Conservation (phyloP, 2,113 vertebrate genomes). For the Nymphicus hollandicus region DNA sequence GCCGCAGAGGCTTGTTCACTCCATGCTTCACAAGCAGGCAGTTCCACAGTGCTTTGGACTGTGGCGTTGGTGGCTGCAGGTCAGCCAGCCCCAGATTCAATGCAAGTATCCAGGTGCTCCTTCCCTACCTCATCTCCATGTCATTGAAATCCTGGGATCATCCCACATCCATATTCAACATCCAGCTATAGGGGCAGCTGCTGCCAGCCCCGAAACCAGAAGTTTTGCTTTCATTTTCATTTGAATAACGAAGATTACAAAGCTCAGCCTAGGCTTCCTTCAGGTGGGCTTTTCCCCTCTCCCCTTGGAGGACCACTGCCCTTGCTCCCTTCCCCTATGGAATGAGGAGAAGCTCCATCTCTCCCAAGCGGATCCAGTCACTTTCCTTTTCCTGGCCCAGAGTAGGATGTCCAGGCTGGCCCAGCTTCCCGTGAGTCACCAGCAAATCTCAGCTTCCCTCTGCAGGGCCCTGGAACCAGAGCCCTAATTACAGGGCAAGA, state of each 20-base stretch:
- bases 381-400: neutral
- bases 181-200: neutral
- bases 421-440: neutral
- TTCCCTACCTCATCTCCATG: neutral
- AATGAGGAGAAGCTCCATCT: neutral
- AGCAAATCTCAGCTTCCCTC: conserved; percentile 26
- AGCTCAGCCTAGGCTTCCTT: neutral
- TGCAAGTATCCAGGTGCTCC: neutral
- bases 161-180: neutral
- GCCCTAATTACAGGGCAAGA: conserved; percentile 29
- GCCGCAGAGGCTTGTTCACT: neutral
- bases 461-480: conserved; percentile 5
- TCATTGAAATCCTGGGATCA: neutral
- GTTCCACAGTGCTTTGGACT: accelerated
- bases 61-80: neutral
- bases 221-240: neutral
- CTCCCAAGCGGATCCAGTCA: accelerated
- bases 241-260: neutral
- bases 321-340: neutral
- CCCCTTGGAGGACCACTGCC: neutral
- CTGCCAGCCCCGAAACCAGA: neutral
- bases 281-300: neutral
- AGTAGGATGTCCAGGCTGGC: neutral
- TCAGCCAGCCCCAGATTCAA: neutral
- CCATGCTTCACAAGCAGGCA: no score